A percentile compares a stretch with the other conserved stretches of the same genome.
Conservation (phyloP, 2,113 vertebrate genomes). For the Daphoenositta chrysoptera region DNA sequence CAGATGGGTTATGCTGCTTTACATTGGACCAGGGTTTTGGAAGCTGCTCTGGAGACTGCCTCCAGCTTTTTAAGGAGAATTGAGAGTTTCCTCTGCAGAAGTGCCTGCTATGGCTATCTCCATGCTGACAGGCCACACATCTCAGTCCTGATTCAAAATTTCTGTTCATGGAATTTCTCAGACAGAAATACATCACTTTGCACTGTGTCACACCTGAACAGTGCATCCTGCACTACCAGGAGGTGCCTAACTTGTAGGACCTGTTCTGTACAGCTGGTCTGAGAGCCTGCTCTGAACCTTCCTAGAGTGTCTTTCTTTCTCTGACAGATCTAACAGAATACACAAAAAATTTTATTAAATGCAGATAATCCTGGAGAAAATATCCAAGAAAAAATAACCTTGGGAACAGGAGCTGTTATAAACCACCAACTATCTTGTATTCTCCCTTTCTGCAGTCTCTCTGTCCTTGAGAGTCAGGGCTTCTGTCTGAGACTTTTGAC, state of each 20-base stretch:
- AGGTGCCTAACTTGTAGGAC: neutral
- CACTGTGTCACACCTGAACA: neutral
- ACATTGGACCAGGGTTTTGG: neutral
- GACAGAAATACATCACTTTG: neutral
- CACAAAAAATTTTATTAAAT: neutral
- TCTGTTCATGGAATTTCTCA: neutral
- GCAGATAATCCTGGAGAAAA: neutral
- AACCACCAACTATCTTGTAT: neutral
- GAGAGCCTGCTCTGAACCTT: neutral
- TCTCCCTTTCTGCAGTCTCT: neutral
- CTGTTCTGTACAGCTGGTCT: neutral
- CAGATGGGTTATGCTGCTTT: neutral
- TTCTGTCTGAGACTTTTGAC: neutral
- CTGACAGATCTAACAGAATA: neutral
- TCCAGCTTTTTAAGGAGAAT: neutral
- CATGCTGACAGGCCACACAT: fast-evolving
- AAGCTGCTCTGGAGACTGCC: neutral
- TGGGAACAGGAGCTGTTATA: neutral
- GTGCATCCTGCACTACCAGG: neutral
- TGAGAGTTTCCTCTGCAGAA: neutral
- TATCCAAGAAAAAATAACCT: neutral
- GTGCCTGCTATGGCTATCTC: neutral
- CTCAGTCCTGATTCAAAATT: neutral
- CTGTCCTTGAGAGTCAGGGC: neutral
- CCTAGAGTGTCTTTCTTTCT: neutral